Conservation (phyloP, 2,888 invertebrate species). For the Erynnis tages region DNA sequence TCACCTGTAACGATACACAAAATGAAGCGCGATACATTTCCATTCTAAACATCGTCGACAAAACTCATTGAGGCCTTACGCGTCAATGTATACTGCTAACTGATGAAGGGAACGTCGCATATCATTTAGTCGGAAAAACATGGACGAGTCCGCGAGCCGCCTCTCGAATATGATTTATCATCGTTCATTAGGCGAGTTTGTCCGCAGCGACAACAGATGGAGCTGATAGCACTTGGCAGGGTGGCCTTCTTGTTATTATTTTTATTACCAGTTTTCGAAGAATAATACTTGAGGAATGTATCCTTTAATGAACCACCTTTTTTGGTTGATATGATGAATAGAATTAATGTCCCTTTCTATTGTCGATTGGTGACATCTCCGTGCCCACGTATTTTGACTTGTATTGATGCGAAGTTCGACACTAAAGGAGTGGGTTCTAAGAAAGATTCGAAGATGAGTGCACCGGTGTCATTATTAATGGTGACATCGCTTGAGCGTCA, state of each 20-base stretch:
- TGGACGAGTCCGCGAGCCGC: slow-evolving; percentile 66
- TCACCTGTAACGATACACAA: slow-evolving; percentile 39
- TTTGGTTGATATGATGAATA: slow-evolving; percentile 79
- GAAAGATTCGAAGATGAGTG: slow-evolving; percentile 36
- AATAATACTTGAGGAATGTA: slow-evolving; percentile 81
- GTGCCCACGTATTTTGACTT: slow-evolving; percentile 49
- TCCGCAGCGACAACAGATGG: slow-evolving; percentile 82
- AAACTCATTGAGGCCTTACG: background rate
- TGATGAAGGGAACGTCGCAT: slow-evolving; percentile 22
- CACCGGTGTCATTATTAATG: slow-evolving; percentile 34
- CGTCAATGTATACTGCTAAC: slow-evolving; percentile 23
- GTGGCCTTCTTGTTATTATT: slow-evolving; percentile 81
- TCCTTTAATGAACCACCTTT: slow-evolving; percentile 81
- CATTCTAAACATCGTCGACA: background rate
- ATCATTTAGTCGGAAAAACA: slow-evolving; percentile 51
- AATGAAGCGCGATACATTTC: slow-evolving; percentile 42
- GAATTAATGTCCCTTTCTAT: slow-evolving; percentile 77
- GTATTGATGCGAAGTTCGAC: slow-evolving; percentile 34
- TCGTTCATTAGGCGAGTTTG: slow-evolving; percentile 82
- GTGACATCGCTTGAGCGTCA: slow-evolving; percentile 24
- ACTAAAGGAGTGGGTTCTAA: slow-evolving; percentile 55
- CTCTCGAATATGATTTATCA: slow-evolving; percentile 82
- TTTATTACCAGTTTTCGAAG: slow-evolving; percentile 81
- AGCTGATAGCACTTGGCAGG: slow-evolving; percentile 82
- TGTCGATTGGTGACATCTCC: slow-evolving; percentile 77